Conservation (phyloP, 92 coral and sea anemone genomes). For the Micromussa lordhowensis region DNA sequence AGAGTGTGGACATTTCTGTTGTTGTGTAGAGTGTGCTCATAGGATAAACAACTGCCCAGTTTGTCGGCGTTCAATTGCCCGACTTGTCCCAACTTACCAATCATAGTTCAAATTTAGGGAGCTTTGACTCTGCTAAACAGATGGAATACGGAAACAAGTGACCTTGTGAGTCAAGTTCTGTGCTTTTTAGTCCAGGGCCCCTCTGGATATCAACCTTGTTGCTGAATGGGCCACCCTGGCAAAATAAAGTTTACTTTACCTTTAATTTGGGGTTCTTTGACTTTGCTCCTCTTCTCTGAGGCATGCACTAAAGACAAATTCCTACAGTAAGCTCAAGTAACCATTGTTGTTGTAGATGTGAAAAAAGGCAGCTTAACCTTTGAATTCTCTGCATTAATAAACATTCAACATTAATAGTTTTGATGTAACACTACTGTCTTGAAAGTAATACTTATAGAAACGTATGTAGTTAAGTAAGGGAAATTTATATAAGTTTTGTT, state of each 20-base stretch:
- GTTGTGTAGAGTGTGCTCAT: slow-evolving; percentile 78
- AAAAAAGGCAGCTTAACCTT: too few relatives aligned
- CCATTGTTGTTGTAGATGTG: too few relatives aligned
- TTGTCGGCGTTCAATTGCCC: slow-evolving; percentile 81
- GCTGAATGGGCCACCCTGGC: too few relatives aligned
- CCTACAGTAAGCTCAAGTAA: too few relatives aligned
- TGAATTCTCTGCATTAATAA: neutral
- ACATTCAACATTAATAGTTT: neutral
- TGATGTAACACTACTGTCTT: neutral
- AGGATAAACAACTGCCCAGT: slow-evolving; percentile 89
- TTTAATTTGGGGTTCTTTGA: neutral
- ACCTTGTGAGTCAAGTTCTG: neutral
- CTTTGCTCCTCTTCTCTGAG: neutral
- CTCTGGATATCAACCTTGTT: too few relatives aligned
- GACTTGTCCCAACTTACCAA: slow-evolving; percentile 82
- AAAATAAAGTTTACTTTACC: too few relatives aligned
- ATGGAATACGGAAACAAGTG: neutral
- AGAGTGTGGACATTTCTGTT: slow-evolving; percentile 98
- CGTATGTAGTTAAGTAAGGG: neutral
- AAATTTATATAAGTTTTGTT: neutral
- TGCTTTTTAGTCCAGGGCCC: too few relatives aligned
- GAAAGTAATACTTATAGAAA: neutral
- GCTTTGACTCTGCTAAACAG: neutral
- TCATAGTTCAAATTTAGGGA: slow-evolving; percentile 31
- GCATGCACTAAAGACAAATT: too few relatives aligned